A percentile compares a stretch with the other conserved stretches of the same genome.
phyloP scores from a whole-genome alignment of 2,113 vertebrate genomes.

The Catharus minimus region DNA sequence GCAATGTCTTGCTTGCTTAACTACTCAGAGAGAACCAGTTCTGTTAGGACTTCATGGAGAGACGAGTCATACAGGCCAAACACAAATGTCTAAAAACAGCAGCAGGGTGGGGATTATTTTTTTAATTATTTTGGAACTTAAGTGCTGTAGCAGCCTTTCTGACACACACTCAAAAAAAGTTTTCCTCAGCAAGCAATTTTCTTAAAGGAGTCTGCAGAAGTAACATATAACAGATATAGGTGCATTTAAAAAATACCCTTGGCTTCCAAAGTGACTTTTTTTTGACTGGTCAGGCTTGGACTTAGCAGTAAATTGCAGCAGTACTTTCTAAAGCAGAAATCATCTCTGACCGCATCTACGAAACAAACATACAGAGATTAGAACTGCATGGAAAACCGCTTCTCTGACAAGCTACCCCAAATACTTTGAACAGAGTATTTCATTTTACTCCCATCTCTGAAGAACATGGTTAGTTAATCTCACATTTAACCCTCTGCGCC shows the following conservation, averaged over 20 bases:
- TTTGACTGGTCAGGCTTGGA: not conserved
- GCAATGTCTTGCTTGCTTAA: not conserved
- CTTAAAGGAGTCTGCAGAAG: not conserved
- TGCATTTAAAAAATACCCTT: not conserved
- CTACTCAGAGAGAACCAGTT: constrained; percentile 20
- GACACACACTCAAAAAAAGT: not conserved
- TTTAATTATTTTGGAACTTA: constrained; percentile 1
- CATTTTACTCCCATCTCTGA: not conserved
- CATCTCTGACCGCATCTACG: not conserved
- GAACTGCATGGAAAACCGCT: not conserved
- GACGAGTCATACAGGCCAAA: not conserved
- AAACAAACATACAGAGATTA: not conserved
- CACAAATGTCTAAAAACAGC: constrained; percentile 1
- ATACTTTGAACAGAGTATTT: not conserved
- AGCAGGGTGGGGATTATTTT: constrained; percentile 11
- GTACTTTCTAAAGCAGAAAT: not conserved
- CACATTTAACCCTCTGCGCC: constrained; percentile 17
- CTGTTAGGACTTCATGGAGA: not conserved
- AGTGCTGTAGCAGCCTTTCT: not conserved
- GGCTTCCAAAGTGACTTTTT: not conserved
- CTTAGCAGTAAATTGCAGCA: not conserved
- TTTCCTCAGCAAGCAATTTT: not conserved
- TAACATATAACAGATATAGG: not conserved
- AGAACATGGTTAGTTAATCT: not conserved
- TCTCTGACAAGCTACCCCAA: not conserved